Evolutionary conservation across 2,113 vertebrate genomes (phyloP), one percentile per base, ranked within the genome.

Genomic region (Sturnira hondurensis): DNA sequence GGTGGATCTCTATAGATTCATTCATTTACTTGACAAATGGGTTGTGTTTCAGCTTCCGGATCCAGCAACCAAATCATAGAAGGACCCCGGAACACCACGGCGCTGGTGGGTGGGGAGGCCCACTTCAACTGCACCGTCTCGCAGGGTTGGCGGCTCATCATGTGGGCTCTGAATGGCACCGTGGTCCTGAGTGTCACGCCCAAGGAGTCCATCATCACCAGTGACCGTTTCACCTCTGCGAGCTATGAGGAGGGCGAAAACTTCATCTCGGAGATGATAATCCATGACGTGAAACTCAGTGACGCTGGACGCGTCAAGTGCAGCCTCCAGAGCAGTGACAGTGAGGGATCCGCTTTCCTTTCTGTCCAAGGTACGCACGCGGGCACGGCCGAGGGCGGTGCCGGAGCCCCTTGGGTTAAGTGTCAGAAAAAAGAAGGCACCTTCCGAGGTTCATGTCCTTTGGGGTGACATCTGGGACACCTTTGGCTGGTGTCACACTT

Each of bases 71-170:
- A 96, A 41, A 96, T 99, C 80, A 7, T 98, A 41, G 96, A 93
- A 28, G 98, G 98, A 19, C 98, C 98, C 78, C 33, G 50, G 22
- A 98, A 99, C 0, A 85, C 89, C n/a, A 99, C 98, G 0, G 98
- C 98, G 3, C 98, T 99, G 50, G 94, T 54, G 80, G 99, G 99
- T 74, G 98, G 98, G 0, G 97, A 98, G 86, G 99, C 98, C 11
- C 97, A 84, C 0, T 99, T 99, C 94, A 99, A 98, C 89, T 99
- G 99, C 97, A 99, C 98, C 0, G 92, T 99, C 43, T 94, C 97
- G 0, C 38, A 19, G 0, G 80, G 91, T 4, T 99, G 99, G 99
- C 70, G 70, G 1, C 96, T 98, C n/a, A 98, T 99, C 98, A 97
- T 99, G 71, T 99, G 99, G 99, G 58, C 98, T 41, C 96, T 98